Conservation (phyloP, 2,113 vertebrate species). For the Engystomops pustulosus region DNA sequence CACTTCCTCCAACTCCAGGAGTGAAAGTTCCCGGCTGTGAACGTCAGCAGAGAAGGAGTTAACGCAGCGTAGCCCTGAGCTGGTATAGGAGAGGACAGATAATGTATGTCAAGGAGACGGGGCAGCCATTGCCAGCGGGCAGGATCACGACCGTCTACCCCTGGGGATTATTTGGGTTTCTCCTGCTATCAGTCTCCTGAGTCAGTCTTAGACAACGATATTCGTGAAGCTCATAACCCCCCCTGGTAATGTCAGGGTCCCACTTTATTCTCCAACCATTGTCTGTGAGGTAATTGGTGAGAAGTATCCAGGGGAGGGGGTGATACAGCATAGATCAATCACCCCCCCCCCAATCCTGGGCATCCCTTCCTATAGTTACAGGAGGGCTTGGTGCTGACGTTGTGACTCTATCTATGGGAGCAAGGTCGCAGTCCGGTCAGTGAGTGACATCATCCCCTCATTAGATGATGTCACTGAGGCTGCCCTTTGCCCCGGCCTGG, state of each 20-base stretch:
- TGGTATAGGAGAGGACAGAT: background rate
- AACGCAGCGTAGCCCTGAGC: background rate
- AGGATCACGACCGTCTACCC: background rate
- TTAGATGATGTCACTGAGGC: slow-evolving; percentile 20
- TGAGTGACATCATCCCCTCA: slow-evolving; percentile 44
- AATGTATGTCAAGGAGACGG: slow-evolving; percentile 16
- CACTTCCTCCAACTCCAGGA: background rate
- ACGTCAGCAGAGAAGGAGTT: slow-evolving; percentile 1
- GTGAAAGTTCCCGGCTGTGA: no score
- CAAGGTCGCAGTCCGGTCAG: background rate
- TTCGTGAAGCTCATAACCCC: no score
- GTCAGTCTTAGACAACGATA: no score
- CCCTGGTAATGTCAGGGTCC: background rate
- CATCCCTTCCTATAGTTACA: no score
- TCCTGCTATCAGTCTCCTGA: background rate
- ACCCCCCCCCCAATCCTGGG: background rate
- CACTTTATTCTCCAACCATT: background rate
- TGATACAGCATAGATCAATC: background rate
- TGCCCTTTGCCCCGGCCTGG: slow-evolving; percentile 35
- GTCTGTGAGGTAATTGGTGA: background rate
- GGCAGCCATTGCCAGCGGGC: background rate
- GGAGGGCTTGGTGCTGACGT: no score
- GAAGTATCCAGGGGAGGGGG: background rate
- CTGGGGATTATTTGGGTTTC: background rate
- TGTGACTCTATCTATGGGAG: no score